Evolutionary conservation across 2,888 invertebrate species (phyloP), one percentile per base, ranked within the genome.

Genomic region (Clanis bilineata): DNA sequence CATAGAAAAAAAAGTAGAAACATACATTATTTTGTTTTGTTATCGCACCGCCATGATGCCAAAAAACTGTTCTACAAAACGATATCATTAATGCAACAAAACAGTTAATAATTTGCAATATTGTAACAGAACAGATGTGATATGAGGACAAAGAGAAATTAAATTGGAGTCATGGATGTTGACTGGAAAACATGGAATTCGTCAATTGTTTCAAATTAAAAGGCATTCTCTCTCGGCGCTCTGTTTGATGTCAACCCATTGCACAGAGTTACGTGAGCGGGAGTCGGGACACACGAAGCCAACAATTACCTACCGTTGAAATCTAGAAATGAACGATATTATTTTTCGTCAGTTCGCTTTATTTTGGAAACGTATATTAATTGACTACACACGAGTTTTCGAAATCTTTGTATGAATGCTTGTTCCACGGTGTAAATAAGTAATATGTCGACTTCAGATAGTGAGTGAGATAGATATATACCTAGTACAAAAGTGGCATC

Each of bases 251-350:
- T 82, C 73, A 65, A 70, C 66, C 70, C 71, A 70, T 68, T 68
- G 68, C 59, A 71, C 64, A 64, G 66, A 59, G 57, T 44, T 21
- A 3, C 58, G 41, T 61, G 64, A 68, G 69, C 63, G 70, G 66
- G 66, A 64, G 67, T 69, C 63, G 70, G 66, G 66, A 64, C 68
- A 72, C 71, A 68, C 73, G 76, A 76, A 71, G 76, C 74, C 73
- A 74, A 75, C 79, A 81, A 85, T 85, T 85, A 82, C 72, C 73
- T 66, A 71, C 73, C 72, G 66, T 69, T 68, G 72, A 71, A 72
- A 69, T 74, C 69, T 77, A 80, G 80, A 81, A 84, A 83, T 76
- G 80, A 79, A 82, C 76, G 71, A 72, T 80, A 83, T 82, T 77
- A 82, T 82, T 83, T 82, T 79, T 74, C 76, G 77, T 72, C 64